A percentile compares a stretch with the other conserved stretches of the same genome.
Evolutionary conservation across 2,797 vertebrate species (phyloP).

Genomic region (Tachyglossus aculeatus): DNA sequence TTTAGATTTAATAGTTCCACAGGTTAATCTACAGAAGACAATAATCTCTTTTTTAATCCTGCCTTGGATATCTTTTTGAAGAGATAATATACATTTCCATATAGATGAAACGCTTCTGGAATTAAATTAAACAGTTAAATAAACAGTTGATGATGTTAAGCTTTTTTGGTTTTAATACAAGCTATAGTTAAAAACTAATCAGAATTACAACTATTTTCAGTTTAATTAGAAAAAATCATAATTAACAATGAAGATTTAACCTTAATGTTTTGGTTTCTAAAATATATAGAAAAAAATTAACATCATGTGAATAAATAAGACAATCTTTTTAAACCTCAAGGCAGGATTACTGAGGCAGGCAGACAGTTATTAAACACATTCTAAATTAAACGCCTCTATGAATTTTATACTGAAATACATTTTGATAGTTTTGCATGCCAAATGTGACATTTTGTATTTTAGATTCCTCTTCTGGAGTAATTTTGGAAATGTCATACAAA

Average conservation of each 20-base stretch:
- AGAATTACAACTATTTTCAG: constrained; percentile 96
- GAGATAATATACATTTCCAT: constrained; percentile 71
- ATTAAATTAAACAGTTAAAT: constrained; percentile 72
- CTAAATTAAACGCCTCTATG: constrained; percentile 99
- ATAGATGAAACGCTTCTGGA: constrained; percentile 68
- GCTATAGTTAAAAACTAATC: constrained; percentile 93
- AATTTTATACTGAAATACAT: constrained; percentile 99
- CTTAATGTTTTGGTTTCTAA: constrained; percentile 92
- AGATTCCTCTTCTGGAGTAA: constrained; percentile 95
- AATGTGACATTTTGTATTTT: constrained; percentile 99
- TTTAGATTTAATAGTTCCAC: constrained; percentile 24
- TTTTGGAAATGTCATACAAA: constrained; percentile 99
- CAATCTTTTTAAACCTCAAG: constrained; percentile 98
- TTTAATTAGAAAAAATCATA: constrained; percentile 99
- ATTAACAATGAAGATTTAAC: constrained; percentile 99
- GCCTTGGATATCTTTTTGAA: constrained; percentile 65
- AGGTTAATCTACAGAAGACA: constrained; percentile 53
- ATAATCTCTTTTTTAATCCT: constrained; percentile 65
- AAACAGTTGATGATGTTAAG: constrained; percentile 75
- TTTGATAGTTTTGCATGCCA: constrained; percentile 99
- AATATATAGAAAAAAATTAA: constrained; percentile 83
- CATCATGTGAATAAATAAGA: constrained; percentile 96
- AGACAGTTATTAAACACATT: constrained; percentile 99
- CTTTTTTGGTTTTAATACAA: constrained; percentile 89
- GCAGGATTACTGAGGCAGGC: constrained; percentile 99